These are phyloP conservation scores for Tragelaphus strepsiceros DNA, from an alignment of 2,113 vertebrate species.

Conservation along the genomic window DNA sequence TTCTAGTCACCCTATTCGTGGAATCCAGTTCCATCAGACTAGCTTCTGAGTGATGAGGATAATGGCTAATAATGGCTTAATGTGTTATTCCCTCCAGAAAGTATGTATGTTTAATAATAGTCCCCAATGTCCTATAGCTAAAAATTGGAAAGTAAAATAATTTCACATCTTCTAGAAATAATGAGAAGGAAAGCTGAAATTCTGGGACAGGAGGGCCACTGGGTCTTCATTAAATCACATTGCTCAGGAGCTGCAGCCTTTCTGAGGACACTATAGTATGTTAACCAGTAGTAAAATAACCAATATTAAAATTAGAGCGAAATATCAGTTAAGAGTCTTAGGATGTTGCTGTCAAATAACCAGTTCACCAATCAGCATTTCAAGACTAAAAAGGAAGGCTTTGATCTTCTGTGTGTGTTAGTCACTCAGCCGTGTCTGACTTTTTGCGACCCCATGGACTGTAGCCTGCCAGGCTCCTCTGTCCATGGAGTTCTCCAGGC, in stretches of 20 bases:
- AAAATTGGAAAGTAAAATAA: not conserved
- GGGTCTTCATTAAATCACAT: not conserved
- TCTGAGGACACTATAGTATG: not conserved
- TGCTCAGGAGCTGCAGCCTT: not conserved
- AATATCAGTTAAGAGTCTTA: not conserved
- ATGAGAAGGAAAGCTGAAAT: not conserved
- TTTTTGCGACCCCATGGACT: not conserved
- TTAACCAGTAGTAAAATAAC: not conserved
- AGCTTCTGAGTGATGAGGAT: not conserved
- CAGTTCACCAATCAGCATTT: not conserved
- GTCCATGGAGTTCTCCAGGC: not conserved
- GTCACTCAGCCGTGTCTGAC: not conserved
- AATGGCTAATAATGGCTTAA: not conserved
- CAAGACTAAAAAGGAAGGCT: not conserved
- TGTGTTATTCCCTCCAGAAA: constrained; percentile 5
- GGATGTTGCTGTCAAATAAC: not conserved
- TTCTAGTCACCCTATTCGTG: not conserved
- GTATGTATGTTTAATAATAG: not conserved
- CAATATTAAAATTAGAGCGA: not conserved
- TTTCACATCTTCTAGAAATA: no score
- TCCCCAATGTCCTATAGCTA: not conserved
- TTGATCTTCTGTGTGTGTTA: not conserved
- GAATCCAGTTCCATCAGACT: not conserved
- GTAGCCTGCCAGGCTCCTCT: not conserved
- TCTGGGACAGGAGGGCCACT: not conserved